phyloP scores from a whole-genome alignment of 37 sponge, comb jelly and placozoan genomes.

The Ianthella basta region DNA sequence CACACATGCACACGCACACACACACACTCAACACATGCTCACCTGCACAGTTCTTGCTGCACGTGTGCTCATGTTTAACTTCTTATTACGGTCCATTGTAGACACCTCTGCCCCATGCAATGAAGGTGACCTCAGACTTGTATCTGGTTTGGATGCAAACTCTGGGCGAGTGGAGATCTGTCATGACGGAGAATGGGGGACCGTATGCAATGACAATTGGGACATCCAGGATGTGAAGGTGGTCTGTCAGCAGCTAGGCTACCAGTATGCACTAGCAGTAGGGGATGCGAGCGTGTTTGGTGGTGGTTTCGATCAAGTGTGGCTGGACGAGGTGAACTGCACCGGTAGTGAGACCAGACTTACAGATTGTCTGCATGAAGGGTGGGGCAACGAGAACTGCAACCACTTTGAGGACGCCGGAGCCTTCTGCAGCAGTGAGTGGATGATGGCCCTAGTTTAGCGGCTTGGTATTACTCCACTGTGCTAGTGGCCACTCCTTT shows the following conservation, averaged over 20 bases:
- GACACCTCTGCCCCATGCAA: neutral
- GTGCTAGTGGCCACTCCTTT: too few relatives aligned
- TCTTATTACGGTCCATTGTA: too few relatives aligned
- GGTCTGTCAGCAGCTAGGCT: constrained; percentile 14
- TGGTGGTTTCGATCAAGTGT: neutral
- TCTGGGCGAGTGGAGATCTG: constrained; percentile 24
- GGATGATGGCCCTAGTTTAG: too few relatives aligned
- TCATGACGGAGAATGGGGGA: constrained; percentile 9
- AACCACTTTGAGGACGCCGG: neutral
- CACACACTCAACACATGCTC: neutral
- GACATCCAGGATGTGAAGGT: neutral
- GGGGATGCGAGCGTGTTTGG: neutral
- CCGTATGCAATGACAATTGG: constrained; percentile 22
- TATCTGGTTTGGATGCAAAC: neutral
- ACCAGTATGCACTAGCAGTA: neutral
- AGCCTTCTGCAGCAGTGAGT: constrained; percentile 28
- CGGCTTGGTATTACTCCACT: too few relatives aligned
- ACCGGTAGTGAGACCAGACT: neutral
- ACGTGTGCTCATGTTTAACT: too few relatives aligned
- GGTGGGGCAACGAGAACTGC: constrained; percentile 21
- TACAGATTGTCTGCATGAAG: neutral
- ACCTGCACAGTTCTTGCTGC: neutral
- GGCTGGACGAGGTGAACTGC: constrained; percentile 8
- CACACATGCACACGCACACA: neutral
- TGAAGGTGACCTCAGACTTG: constrained; percentile 20